Evolutionary conservation across 2,797 vertebrate species (phyloP).

Genomic region (Lithobates sylvaticus): DNA sequence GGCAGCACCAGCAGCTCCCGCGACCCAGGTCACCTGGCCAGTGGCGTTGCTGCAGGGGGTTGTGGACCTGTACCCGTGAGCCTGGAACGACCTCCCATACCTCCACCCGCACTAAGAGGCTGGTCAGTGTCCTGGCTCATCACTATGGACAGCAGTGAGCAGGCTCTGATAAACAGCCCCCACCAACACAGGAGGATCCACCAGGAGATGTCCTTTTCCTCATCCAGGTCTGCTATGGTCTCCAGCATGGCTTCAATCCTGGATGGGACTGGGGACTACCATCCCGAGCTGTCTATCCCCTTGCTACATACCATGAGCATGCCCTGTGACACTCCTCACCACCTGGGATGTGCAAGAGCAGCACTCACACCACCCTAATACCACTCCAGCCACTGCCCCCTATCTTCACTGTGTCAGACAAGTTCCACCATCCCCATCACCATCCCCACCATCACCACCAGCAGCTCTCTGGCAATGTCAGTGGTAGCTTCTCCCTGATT

Average conservation of each 20-base stretch:
- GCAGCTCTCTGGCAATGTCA: conserved; percentile 90
- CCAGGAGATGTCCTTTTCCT: conserved; percentile 86
- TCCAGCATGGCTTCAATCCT: conserved; percentile 94
- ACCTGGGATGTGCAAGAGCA: conserved; percentile 92
- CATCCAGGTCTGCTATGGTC: conserved; percentile 90
- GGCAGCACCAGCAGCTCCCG: too few relatives aligned
- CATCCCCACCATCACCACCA: conserved; percentile 89
- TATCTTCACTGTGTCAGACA: conserved; percentile 95
- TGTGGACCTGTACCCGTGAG: too few relatives aligned
- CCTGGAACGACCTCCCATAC: too few relatives aligned
- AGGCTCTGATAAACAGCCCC: conserved; percentile 87
- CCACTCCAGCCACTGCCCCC: conserved; percentile 95
- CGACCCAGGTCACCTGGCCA: too few relatives aligned
- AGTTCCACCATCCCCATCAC: conserved; percentile 83
- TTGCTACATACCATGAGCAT: conserved; percentile 96
- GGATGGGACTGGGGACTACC: conserved; percentile 91
- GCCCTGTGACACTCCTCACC: conserved; percentile 91
- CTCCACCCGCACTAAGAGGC: too few relatives aligned
- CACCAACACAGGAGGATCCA: conserved; percentile 81
- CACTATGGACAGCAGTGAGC: conserved; percentile 76
- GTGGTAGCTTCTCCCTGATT: conserved; percentile 96
- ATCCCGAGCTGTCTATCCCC: conserved; percentile 91
- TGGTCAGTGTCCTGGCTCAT: too few relatives aligned
- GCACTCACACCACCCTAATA: conserved; percentile 94
- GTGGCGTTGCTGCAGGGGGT: too few relatives aligned